phyloP scores from a whole-genome alignment of 2,888 invertebrate species.

The Psylliodes chrysocephalus region DNA sequence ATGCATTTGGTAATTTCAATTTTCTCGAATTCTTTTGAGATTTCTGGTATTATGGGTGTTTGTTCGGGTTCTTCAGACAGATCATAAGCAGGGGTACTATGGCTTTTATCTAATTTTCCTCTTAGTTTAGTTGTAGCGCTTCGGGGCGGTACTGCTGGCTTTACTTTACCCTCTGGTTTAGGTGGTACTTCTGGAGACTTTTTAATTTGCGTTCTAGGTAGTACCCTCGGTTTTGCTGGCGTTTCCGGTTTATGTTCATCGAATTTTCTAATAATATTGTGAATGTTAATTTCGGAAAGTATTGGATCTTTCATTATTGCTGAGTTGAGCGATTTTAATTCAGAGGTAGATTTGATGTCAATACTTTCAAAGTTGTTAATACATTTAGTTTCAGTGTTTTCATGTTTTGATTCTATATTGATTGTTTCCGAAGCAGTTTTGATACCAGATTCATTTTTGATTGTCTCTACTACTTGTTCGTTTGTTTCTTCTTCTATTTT shows the following conservation, averaged over 20 bases:
- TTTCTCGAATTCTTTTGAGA: conserved; percentile 9
- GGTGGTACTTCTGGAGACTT: conserved; percentile 59
- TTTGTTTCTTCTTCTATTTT: conserved; percentile 15
- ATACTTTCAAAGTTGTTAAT: too few relatives aligned
- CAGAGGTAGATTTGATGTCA: neutral
- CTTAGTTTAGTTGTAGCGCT: conserved; percentile 57
- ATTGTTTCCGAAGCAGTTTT: conserved; percentile 6
- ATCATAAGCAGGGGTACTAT: conserved; percentile 86
- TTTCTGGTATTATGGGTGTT: conserved; percentile 23
- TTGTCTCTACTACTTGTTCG: neutral
- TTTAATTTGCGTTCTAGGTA: conserved; percentile 54
- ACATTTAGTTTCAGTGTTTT: neutral
- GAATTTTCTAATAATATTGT: conserved; percentile 62
- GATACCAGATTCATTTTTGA: neutral
- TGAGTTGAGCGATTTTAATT: neutral
- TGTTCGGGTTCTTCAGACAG: conserved; percentile 49
- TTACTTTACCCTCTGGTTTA: conserved; percentile 54
- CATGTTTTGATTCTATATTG: neutral
- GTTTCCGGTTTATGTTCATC: conserved; percentile 52
- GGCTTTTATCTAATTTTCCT: conserved; percentile 80
- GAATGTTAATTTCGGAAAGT: conserved; percentile 60
- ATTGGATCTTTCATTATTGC: conserved; percentile 50
- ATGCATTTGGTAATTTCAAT: conserved; percentile 13
- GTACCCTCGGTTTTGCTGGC: conserved; percentile 53
- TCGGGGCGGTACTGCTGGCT: conserved; percentile 59